phyloP scores from a whole-genome alignment of 1,140 invertebrate species.

The Drosophila bocqueti region DNA sequence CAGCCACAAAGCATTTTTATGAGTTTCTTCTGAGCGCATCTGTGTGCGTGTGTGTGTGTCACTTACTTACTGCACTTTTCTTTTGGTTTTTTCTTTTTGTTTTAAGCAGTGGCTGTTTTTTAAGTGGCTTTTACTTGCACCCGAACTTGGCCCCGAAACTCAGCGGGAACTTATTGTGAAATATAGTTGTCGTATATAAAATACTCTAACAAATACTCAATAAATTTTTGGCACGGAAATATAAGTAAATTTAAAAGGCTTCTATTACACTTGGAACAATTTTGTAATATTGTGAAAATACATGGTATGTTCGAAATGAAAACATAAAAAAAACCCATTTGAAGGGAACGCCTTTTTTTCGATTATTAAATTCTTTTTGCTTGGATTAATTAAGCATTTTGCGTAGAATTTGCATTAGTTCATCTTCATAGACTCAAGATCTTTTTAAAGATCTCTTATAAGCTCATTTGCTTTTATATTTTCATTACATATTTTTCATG shows the following conservation, averaged over 20 bases:
- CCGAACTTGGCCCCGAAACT: not conserved
- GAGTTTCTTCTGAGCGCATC: conserved; percentile 54
- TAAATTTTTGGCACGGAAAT: not conserved
- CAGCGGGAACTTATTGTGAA: not conserved
- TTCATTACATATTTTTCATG: too few species aligned
- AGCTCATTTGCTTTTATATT: too few species aligned
- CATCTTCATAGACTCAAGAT: too few species aligned
- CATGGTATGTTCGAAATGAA: not conserved
- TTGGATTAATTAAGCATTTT: not conserved
- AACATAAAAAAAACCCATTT: not conserved
- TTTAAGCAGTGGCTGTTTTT: conserved; percentile 8
- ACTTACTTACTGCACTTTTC: conserved; percentile 28
- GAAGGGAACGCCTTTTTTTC: not conserved
- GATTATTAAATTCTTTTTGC: not conserved
- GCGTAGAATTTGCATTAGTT: not conserved
- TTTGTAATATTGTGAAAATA: not conserved
- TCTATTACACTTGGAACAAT: not conserved
- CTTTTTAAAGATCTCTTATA: too few species aligned
- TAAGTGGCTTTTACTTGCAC: conserved; percentile 70
- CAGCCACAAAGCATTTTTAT: conserved; percentile 80
- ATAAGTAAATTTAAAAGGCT: not conserved
- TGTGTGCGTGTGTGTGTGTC: conserved; percentile 19
- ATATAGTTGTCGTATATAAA: not conserved
- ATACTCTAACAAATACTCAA: not conserved
- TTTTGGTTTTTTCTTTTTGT: conserved; percentile 18